Evolutionary conservation across 35 echinoderm and acorn worm species (phyloP).

Genomic region (Lytechinus variegatus): DNA sequence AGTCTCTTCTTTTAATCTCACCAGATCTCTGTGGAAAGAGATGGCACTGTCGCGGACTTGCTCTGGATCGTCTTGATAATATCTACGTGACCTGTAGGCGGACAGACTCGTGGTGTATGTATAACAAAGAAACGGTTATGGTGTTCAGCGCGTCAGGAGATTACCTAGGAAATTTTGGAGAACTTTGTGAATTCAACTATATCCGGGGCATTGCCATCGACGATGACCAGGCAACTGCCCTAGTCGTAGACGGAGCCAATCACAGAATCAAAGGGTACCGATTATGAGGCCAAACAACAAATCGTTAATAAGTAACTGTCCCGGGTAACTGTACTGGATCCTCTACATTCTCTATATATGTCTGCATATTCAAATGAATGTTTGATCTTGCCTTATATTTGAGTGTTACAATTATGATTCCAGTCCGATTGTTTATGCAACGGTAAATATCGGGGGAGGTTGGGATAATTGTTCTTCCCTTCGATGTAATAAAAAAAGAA

Average conservation of each 20-base stretch:
- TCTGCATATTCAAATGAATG: no score
- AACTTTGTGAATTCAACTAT: constrained; percentile 12
- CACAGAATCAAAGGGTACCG: constrained; percentile 39
- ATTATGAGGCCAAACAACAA: neutral
- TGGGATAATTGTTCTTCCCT: no score
- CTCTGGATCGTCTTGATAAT: constrained; percentile 27
- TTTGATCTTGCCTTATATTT: no score
- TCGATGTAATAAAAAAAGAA: no score
- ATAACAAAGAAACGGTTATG: constrained; percentile 28
- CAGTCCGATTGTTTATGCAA: no score
- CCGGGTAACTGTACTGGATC: no score
- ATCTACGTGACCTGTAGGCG: constrained; percentile 36
- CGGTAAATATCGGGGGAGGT: no score
- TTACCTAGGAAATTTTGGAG: constrained; percentile 43
- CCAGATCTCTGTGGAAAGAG: neutral
- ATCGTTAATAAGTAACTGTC: no score
- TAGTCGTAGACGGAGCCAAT: constrained; percentile 30
- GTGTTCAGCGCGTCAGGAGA: neutral
- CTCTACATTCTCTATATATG: no score
- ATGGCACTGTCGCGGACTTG: constrained; percentile 34
- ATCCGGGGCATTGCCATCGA: constrained; percentile 30
- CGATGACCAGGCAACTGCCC: neutral
- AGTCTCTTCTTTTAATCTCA: neutral
- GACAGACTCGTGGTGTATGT: neutral
- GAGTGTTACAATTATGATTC: no score